Conservation (phyloP, 2,888 invertebrate genomes). For the Synergus itoensis region DNA sequence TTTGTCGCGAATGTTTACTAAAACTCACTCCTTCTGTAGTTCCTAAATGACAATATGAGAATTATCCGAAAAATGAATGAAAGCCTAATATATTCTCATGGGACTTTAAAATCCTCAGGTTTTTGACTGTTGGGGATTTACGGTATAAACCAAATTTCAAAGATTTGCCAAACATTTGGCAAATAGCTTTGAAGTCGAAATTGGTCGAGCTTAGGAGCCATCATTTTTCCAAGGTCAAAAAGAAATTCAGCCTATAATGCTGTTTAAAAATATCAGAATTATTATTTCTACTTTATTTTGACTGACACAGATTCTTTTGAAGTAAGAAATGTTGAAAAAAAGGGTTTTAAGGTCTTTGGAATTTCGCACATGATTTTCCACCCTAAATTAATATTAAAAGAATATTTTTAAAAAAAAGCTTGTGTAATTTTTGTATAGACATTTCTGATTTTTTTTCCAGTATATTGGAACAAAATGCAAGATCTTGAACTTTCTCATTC, state of each 20-base stretch:
- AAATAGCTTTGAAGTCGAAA: neutral
- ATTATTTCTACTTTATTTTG: neutral
- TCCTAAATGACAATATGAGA: slow-evolving; percentile 58
- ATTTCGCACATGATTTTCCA: too few relatives aligned
- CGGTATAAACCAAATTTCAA: neutral
- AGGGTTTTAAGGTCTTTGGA: too few relatives aligned
- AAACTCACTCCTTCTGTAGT: slow-evolving; percentile 56
- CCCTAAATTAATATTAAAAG: too few relatives aligned
- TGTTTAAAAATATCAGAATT: neutral
- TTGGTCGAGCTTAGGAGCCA: neutral
- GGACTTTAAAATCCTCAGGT: slow-evolving; percentile 48
- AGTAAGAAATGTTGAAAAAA: too few relatives aligned
- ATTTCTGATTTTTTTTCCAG: too few relatives aligned
- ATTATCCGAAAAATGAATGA: slow-evolving; percentile 55
- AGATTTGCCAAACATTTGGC: neutral
- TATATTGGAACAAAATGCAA: too few relatives aligned
- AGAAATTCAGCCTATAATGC: slow-evolving; percentile 39
- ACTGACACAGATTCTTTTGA: too few relatives aligned
- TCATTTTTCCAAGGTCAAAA: slow-evolving; percentile 41
- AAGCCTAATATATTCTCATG: slow-evolving; percentile 44
- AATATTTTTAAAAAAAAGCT: too few relatives aligned
- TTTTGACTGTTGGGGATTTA: slow-evolving; percentile 42
- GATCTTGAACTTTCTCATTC: neutral
- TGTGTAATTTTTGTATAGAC: too few relatives aligned
- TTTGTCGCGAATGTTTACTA: slow-evolving; percentile 41